Percentiles rank a stretch among this genome's conserved stretches.
Conservation (phyloP, 2,113 vertebrate species). For the Gobio gobio region DNA sequence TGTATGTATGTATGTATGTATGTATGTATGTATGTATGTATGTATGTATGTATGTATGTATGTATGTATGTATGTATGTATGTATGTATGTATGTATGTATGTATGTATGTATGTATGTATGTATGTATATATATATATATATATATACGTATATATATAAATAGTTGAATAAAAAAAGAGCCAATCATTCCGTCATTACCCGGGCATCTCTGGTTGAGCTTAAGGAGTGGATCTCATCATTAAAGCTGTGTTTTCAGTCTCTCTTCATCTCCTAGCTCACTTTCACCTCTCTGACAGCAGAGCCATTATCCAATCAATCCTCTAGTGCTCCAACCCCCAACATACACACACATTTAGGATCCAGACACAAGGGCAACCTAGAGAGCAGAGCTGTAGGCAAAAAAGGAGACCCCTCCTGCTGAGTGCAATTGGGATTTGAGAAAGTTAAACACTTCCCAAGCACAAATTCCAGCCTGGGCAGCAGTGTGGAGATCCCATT, state of each 20-base stretch:
- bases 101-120: too few species aligned
- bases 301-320: slow-evolving; percentile 70
- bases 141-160: too few species aligned
- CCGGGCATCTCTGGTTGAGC: neutral
- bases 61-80: too few species aligned
- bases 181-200: neutral
- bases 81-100: too few species aligned
- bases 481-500: slow-evolving; percentile 76
- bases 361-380: slow-evolving; percentile 63
- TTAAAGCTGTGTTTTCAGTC: slow-evolving; percentile 63
- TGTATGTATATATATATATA: neutral
- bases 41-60: too few species aligned
- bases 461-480: slow-evolving; percentile 79
- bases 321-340: slow-evolving; percentile 46
- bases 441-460: slow-evolving; percentile 79
- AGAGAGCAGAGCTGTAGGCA: slow-evolving; percentile 72
- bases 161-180: neutral
- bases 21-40: neutral
- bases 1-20: too few species aligned
- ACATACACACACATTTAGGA: slow-evolving; percentile 48
- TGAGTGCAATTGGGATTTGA: slow-evolving; percentile 79
- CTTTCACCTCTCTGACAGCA: slow-evolving; percentile 71
- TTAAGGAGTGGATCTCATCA: slow-evolving; percentile 26
- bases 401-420: slow-evolving; percentile 69
- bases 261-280: slow-evolving; percentile 66